Evolutionary conservation across 2,797 vertebrate genomes (phyloP).

Genomic region (Pseudocheirus occidentalis): DNA sequence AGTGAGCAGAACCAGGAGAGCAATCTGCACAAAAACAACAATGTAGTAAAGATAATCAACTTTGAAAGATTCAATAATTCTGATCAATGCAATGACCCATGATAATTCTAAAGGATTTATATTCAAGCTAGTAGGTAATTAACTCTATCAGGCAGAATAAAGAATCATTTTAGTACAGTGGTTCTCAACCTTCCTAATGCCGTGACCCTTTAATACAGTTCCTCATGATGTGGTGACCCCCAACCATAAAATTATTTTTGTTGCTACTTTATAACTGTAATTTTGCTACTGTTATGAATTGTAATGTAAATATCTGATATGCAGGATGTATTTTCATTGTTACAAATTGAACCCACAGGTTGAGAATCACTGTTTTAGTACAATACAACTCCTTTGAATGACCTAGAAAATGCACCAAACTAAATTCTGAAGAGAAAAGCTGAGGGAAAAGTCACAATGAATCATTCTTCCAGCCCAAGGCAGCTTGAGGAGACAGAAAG

Average conservation of each 20-base stretch:
- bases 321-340: too few relatives aligned
- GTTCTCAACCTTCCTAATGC: too few relatives aligned
- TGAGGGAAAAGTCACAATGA: neutral
- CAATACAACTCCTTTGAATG: neutral
- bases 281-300: too few relatives aligned
- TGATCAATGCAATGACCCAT: neutral
- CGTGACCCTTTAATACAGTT: too few relatives aligned
- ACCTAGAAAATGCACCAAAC: neutral
- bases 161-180: neutral
- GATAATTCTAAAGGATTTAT: neutral
- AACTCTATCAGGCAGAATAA: neutral
- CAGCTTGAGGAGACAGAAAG: neutral
- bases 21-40: neutral
- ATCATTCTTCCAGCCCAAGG: neutral
- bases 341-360: too few relatives aligned
- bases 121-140: neutral
- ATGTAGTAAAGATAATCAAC: neutral
- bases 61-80: neutral
- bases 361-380: too few relatives aligned
- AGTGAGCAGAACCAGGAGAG: neutral
- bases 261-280: too few relatives aligned
- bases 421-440: neutral
- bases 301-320: too few relatives aligned
- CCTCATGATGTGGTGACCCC: too few relatives aligned
- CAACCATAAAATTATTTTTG: too few relatives aligned